Base-by-base conservation (phyloP, 2,888 invertebrate genomes). In the Germaria angustata region DNA sequence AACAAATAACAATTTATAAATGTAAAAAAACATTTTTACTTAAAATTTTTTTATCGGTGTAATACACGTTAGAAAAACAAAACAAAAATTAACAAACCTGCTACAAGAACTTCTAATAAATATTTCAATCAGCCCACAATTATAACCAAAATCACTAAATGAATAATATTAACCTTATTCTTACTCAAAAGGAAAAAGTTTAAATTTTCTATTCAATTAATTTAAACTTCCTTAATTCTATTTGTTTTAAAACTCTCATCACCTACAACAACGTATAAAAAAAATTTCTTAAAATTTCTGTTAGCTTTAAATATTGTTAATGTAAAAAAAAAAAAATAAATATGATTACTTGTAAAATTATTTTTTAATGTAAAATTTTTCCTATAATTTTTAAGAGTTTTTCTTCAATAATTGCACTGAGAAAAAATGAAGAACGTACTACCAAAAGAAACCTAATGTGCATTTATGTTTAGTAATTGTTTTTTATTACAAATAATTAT, bases 391-490 rank as follows among this genome's bases (percentile, higher is more conserved):
- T 49, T 73, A 80, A 73, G 72, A 57, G 17, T 32, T 44, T 49
- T 41, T 73, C 28, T 68, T 44, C 28, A 55, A 44, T 44, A 46
- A 46, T 59, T 80, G 79, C 79, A 80, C 79, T 73, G 63, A 69
- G 68, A 32, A 39, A 46, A 46, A 46, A 36, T 9, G 8, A 17
- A 77, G 55, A 44, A 41, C 41, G 2, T 55, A 76, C 63, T 76
- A 80, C 69, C 77, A 76, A 77, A 80, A 63, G 80, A 69, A 80
- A 76, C 63, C 55, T 44, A 69, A 69, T 78, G 69, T 81, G 77
- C 81, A 77, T 77, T 81, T 72, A 81, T 71, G 72, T 80, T 80
- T 44, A 80, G 34, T 72, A 68, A 61, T 72, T 46, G 51, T 79
- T 72, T 78, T 72, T 72, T 78, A 78, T 65, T 55, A 65, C 55